Conservation (phyloP, 2,797 vertebrate genomes). For the Rhabdomys pumilio region DNA sequence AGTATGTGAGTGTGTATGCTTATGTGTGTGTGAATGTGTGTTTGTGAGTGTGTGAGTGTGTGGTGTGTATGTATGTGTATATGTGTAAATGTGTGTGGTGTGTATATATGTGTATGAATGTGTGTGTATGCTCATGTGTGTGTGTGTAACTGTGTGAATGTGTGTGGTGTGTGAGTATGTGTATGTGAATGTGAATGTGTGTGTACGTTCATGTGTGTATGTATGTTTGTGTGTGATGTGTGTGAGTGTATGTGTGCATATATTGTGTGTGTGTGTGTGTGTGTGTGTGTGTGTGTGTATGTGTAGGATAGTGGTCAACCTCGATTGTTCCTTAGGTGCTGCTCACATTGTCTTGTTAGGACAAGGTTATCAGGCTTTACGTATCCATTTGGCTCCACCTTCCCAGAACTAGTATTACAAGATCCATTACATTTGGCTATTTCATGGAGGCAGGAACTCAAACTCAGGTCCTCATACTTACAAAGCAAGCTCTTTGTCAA, state of each 20-base stretch:
- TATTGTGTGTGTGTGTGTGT: not conserved
- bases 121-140: no score
- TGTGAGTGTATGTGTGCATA: not conserved
- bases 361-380: not conserved
- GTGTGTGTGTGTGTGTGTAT: not conserved
- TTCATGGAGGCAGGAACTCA: not conserved
- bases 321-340: not conserved
- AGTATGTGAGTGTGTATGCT: no score
- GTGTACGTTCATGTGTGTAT: not conserved
- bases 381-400: not conserved
- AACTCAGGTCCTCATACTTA: not conserved
- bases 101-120: not conserved
- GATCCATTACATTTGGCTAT: not conserved
- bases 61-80: not conserved
- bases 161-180: not conserved
- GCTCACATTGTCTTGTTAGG: not conserved
- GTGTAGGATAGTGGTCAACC: not conserved
- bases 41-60: not conserved
- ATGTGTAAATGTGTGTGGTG: no score
- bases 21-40: not conserved
- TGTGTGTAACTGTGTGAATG: no score
- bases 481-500: not conserved
- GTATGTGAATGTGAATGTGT: not conserved
- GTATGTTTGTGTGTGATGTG: not conserved
- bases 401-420: not conserved